These are phyloP conservation scores for Xylota segnis DNA, from an alignment of 2,888 invertebrate species.

Conservation along the genomic window DNA sequence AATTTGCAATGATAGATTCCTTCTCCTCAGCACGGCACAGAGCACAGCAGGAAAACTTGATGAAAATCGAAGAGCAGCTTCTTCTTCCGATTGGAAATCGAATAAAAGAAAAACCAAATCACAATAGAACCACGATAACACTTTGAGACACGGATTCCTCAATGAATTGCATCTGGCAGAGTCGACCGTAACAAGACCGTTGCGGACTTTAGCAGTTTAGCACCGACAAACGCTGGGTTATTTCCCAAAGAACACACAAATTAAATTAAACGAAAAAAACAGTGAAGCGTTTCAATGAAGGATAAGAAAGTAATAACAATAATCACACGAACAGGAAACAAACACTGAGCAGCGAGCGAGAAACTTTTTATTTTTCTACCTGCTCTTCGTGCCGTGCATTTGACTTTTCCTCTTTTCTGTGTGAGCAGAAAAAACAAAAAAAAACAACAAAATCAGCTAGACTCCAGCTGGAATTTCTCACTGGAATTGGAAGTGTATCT, in stretches of 20 bases:
- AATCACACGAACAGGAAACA: slow-evolving; percentile 68
- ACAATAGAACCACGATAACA: slow-evolving; percentile 6
- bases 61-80: slow-evolving; percentile 1
- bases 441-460: slow-evolving; percentile 14
- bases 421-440: slow-evolving; percentile 14
- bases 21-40: neutral
- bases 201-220: neutral
- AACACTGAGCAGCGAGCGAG: slow-evolving; percentile 63
- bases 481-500: slow-evolving; percentile 66
- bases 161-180: slow-evolving; percentile 23
- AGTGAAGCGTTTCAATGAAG: slow-evolving; percentile 46
- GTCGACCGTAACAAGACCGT: slow-evolving; percentile 11
- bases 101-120: neutral
- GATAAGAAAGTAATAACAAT: slow-evolving; percentile 70
- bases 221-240: slow-evolving; percentile 24
- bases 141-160: slow-evolving; percentile 18
- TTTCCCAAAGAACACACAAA: slow-evolving; percentile 38
- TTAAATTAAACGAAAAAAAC: slow-evolving; percentile 70
- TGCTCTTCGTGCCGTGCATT: slow-evolving; percentile 50
- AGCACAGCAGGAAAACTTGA: slow-evolving; percentile 14
- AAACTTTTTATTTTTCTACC: slow-evolving; percentile 59
- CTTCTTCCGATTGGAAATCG: slow-evolving; percentile 17
- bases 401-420: slow-evolving; percentile 52
- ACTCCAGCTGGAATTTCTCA: slow-evolving; percentile 32
- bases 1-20: slow-evolving; percentile 4